phyloP scores from a whole-genome alignment of 2,113 vertebrate species.

The Centropus unirufus region DNA sequence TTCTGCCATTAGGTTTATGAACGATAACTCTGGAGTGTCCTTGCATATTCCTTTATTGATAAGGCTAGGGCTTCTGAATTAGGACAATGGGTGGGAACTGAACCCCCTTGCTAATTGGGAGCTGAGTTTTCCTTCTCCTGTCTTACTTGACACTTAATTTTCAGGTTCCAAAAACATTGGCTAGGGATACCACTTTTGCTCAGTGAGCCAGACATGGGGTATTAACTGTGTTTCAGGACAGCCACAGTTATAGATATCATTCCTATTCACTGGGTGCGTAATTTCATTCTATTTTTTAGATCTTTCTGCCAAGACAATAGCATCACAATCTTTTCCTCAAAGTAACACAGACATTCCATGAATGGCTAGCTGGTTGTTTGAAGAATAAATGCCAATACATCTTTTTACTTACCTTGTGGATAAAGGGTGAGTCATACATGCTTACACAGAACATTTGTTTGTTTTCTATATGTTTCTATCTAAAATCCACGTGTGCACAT shows the following conservation, averaged over 20 bases:
- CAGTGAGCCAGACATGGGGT: background rate
- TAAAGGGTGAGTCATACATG: rapidly evolving
- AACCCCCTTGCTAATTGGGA: background rate
- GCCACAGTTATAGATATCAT: background rate
- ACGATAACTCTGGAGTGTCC: background rate
- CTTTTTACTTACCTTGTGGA: background rate
- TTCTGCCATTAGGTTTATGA: background rate
- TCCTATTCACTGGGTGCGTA: background rate
- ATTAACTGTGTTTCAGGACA: background rate
- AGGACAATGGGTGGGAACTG: background rate
- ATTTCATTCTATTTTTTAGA: background rate
- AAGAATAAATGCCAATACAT: background rate
- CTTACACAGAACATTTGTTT: background rate
- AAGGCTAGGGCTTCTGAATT: background rate
- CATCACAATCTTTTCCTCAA: background rate
- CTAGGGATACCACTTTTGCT: background rate
- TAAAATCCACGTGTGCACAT: background rate
- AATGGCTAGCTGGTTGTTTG: background rate
- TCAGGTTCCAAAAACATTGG: background rate
- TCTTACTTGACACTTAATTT: background rate
- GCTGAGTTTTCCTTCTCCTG: background rate
- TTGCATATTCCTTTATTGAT: background rate
- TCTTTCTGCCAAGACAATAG: background rate
- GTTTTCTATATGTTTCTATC: background rate
- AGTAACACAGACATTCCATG: background rate